Percentiles rank a stretch among this genome's conserved stretches.
Evolutionary conservation across 2,797 vertebrate species (phyloP).

Genomic region (Danio jaintianensis): DNA sequence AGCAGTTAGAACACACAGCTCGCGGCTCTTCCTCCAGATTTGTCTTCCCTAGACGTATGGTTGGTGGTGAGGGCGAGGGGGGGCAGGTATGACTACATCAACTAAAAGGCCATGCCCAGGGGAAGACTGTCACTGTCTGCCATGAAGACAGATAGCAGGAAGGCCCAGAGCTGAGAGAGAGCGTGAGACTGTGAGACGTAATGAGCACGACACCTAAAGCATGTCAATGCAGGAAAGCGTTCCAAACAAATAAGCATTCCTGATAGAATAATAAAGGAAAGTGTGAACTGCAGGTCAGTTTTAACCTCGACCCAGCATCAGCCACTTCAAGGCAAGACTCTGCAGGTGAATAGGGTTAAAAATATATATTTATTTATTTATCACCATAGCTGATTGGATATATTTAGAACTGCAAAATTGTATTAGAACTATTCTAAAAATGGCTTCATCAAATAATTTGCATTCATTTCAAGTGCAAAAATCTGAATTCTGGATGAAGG

Average conservation of each 20-base stretch:
- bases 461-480: too few relatives aligned
- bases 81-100: constrained; percentile 34
- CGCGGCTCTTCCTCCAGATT: constrained; percentile 46
- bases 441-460: too few relatives aligned
- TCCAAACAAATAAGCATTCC: constrained; percentile 31
- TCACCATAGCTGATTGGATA: too few relatives aligned
- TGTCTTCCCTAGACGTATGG: constrained; percentile 27
- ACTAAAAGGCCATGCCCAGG: constrained; percentile 10
- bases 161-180: constrained; percentile 27
- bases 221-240: constrained; percentile 25
- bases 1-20: constrained; percentile 47
- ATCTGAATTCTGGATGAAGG: too few relatives aligned
- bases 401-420: too few relatives aligned
- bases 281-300: constrained; percentile 40
- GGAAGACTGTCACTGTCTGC: constrained; percentile 44
- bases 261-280: constrained; percentile 37
- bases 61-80: background rate
- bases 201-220: constrained; percentile 6
- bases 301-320: constrained; percentile 57
- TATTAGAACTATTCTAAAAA: too few relatives aligned
- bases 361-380: too few relatives aligned
- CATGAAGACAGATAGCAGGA: constrained; percentile 46
- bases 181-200: constrained; percentile 32
- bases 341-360: too few relatives aligned
- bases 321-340: too few relatives aligned